Evolutionary conservation across 2,888 invertebrate genomes (phyloP).

Genomic region (Drosophila mimetica): DNA sequence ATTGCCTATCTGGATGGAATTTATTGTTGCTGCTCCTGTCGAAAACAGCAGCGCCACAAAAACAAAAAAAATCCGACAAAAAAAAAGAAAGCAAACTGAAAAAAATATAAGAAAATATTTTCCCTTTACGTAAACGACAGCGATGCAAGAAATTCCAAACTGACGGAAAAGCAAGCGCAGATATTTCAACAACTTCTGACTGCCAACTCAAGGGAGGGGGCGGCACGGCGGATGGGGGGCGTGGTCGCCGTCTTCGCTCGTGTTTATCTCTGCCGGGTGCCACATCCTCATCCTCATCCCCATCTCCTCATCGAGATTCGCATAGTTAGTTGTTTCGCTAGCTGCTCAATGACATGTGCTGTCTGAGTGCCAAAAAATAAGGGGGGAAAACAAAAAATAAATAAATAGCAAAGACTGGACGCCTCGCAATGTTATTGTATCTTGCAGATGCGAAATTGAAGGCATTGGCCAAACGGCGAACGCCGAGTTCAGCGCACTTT

Average conservation of each 20-base stretch:
- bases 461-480: constrained; percentile 16
- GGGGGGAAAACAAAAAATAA: not conserved
- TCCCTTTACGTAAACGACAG: constrained; percentile 61
- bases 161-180: constrained; percentile 73
- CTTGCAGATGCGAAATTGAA: constrained; percentile 57
- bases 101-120: constrained; percentile 56
- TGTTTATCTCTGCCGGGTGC: constrained; percentile 53
- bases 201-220: constrained; percentile 4
- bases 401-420: constrained; percentile 53
- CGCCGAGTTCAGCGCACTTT: constrained; percentile 74
- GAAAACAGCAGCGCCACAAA: not conserved
- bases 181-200: constrained; percentile 71
- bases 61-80: not conserved
- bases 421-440: constrained; percentile 60
- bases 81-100: constrained; percentile 3
- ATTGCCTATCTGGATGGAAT: constrained; percentile 41
- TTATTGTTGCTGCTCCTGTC: constrained; percentile 19
- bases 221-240: not conserved
- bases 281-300: constrained; percentile 2
- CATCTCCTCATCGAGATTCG: constrained; percentile 6
- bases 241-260: constrained; percentile 13
- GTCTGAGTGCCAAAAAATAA: constrained; percentile 63
- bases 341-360: constrained; percentile 73
- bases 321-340: constrained; percentile 65
- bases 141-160: constrained; percentile 74